Conservation (phyloP, 2,888 invertebrate genomes). For the Orthonychiurus folsomi region DNA sequence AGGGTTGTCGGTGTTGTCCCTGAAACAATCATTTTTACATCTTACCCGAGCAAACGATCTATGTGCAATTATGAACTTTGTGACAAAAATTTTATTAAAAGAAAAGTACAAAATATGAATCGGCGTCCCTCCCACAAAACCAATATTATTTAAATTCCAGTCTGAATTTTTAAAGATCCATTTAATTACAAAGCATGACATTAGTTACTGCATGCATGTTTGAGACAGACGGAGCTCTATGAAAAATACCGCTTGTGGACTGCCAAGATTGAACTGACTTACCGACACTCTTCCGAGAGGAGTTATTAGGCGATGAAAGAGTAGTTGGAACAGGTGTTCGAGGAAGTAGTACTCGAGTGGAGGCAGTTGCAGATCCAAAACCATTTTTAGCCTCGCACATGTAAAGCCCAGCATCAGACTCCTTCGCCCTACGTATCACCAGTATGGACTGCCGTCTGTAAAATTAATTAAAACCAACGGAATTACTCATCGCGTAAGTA, state of each 20-base stretch:
- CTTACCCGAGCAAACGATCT: too few relatives aligned
- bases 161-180: background rate
- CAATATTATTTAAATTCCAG: background rate
- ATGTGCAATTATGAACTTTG: too few relatives aligned
- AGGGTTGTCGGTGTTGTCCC: constrained; percentile 47
- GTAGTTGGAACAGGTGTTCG: constrained; percentile 10
- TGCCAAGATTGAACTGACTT: too few relatives aligned
- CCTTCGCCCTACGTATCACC: constrained; percentile 40
- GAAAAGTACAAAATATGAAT: background rate
- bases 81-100: too few relatives aligned
- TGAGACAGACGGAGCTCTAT: too few relatives aligned
- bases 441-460: constrained; percentile 39
- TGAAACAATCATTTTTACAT: too few relatives aligned
- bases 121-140: background rate
- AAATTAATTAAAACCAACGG: constrained; percentile 5
- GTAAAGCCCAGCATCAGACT: constrained; percentile 37
- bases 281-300: background rate
- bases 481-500: background rate
- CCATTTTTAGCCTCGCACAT: constrained; percentile 39
- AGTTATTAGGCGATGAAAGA: constrained; percentile 1
- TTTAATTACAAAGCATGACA: background rate
- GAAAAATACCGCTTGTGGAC: too few relatives aligned
- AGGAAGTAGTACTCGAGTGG: constrained; percentile 30
- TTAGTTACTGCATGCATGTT: too few relatives aligned
- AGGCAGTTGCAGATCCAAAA: constrained; percentile 38